A percentile compares a stretch with the other conserved stretches of the same genome.
phyloP scores from a whole-genome alignment of 2,797 vertebrate species.

The Babyrousa celebensis region DNA sequence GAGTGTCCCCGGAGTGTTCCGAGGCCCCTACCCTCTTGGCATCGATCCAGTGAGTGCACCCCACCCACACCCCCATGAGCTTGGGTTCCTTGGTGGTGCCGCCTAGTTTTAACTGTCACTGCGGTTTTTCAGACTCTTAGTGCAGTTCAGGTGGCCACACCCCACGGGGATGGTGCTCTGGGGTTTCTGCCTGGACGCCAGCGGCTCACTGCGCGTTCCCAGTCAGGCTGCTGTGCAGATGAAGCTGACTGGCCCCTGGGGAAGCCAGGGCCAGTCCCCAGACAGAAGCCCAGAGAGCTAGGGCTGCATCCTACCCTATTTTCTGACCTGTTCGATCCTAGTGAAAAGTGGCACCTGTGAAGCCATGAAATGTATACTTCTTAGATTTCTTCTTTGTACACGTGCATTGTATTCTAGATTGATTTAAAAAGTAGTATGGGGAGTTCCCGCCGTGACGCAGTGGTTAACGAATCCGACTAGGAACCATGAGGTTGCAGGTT shows the following conservation, averaged over 20 bases:
- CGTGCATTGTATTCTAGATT: not conserved
- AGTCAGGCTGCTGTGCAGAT: not conserved
- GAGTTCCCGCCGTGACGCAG: no score
- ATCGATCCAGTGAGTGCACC: slow-evolving; percentile 97
- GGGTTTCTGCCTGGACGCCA: not conserved
- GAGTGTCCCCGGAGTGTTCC: slow-evolving; percentile 95
- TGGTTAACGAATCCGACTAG: no score
- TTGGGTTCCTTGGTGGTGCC: not conserved
- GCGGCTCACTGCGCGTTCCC: fast-evolving
- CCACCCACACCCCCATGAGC: fast-evolving
- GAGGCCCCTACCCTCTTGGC: slow-evolving; percentile 96
- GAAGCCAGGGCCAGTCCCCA: not conserved
- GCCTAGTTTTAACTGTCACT: fast-evolving
- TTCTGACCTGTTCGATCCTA: not conserved
- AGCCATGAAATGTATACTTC: not conserved
- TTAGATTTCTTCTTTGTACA: not conserved
- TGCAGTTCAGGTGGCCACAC: fast-evolving
- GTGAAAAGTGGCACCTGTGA: not conserved
- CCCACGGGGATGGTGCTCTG: fast-evolving
- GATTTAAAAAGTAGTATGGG: not conserved
- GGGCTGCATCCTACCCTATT: fast-evolving
- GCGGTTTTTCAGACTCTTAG: not conserved
- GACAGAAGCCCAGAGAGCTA: not conserved
- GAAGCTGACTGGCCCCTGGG: not conserved
- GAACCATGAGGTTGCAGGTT: no score